phyloP scores from a whole-genome alignment of 2,797 vertebrate species.

The Syngnathus rostellatus region DNA sequence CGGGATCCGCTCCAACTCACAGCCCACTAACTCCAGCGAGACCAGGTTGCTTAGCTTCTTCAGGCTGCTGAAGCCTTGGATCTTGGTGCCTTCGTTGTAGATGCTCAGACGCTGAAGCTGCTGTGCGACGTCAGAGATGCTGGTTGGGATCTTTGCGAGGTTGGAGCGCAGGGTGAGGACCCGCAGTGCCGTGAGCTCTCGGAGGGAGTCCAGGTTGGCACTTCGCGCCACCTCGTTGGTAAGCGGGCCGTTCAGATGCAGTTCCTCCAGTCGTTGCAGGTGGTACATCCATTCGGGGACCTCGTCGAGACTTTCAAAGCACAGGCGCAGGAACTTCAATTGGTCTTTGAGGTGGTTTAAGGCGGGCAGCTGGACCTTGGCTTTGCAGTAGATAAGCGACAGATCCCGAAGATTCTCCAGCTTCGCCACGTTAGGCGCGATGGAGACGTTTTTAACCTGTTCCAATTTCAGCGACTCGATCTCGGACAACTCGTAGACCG shows the following conservation, averaged over 20 bases:
- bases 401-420: conserved; percentile 76
- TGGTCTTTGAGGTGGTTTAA: conserved; percentile 72
- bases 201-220: conserved; percentile 70
- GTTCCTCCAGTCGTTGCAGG: conserved; percentile 75
- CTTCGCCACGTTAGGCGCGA: conserved; percentile 71
- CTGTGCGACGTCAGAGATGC: conserved; percentile 66
- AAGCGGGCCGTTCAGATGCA: conserved; percentile 75
- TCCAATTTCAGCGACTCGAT: conserved; percentile 81
- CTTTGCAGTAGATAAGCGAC: conserved; percentile 70
- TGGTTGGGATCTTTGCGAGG: conserved; percentile 76
- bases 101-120: conserved; percentile 75
- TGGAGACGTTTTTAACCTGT: conserved; percentile 71
- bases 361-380: conserved; percentile 74
- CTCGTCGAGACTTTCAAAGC: conserved; percentile 72
- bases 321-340: conserved; percentile 73
- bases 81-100: conserved; percentile 73
- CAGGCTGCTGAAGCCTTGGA: conserved; percentile 77
- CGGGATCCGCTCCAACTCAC: conserved; percentile 80
- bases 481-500: conserved; percentile 77
- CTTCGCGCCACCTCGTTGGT: conserved; percentile 68
- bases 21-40: conserved; percentile 76
- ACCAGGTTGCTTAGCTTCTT: conserved; percentile 75
- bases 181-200: conserved; percentile 76
- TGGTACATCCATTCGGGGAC: conserved; percentile 81
- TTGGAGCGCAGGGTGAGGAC: conserved; percentile 69